phyloP scores from a whole-genome alignment of 2,888 invertebrate species.

The Volucella inflata region DNA sequence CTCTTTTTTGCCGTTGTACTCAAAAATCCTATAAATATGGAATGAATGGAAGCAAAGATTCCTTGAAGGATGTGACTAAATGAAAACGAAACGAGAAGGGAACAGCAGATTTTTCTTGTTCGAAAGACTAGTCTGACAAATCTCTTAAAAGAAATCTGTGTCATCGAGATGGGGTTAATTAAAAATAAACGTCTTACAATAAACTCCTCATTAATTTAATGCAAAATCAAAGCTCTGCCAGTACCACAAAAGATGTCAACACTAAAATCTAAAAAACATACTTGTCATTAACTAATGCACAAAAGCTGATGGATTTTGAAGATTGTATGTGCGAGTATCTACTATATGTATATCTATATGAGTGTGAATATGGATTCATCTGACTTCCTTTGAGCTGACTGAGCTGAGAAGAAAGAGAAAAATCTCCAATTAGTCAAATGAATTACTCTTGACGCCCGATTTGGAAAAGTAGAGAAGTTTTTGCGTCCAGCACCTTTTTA shows the following conservation, averaged over 20 bases:
- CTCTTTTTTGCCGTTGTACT: constrained; percentile 45
- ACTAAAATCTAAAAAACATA: neutral
- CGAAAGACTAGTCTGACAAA: neutral
- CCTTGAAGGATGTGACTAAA: constrained; percentile 38
- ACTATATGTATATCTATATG: constrained; percentile 7
- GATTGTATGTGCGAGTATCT: neutral
- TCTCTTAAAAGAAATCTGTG: constrained; percentile 36
- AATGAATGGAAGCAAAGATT: constrained; percentile 52
- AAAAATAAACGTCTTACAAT: neutral
- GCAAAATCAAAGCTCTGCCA: constrained; percentile 30
- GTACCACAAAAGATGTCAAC: constrained; percentile 4
- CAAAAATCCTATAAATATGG: constrained; percentile 65
- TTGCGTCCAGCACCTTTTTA: constrained; percentile 36
- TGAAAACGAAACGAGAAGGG: constrained; percentile 17
- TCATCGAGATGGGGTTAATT: constrained; percentile 49
- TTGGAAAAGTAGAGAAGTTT: constrained; percentile 4
- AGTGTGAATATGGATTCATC: neutral
- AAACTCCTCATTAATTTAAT: constrained; percentile 63
- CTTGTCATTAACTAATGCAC: constrained; percentile 51
- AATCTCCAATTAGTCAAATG: constrained; percentile 72
- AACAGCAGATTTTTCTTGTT: neutral
- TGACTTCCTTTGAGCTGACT: constrained; percentile 15
- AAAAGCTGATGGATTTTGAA: constrained; percentile 37
- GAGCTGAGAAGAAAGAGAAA: constrained; percentile 11
- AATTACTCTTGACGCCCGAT: constrained; percentile 57